phyloP scores from a whole-genome alignment of 1,140 invertebrate species.

The Lysiphlebus fabarum region DNA sequence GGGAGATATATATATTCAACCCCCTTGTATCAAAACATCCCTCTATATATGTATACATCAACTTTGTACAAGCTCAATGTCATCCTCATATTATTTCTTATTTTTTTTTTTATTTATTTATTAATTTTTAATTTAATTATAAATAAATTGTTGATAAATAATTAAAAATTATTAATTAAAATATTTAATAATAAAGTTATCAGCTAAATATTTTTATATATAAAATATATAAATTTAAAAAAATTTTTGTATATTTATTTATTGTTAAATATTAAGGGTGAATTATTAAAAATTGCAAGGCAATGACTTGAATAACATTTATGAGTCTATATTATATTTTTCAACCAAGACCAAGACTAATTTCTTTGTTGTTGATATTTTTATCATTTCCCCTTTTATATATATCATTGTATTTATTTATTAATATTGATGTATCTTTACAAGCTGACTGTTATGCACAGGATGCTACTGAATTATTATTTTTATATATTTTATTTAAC shows the following conservation, averaged over 20 bases:
- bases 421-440: not conserved
- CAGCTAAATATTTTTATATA: too few relatives aligned
- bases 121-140: not conserved
- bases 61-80: too few relatives aligned
- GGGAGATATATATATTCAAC: conserved; percentile 23
- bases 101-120: not conserved
- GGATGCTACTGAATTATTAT: conserved; percentile 41
- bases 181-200: too few relatives aligned
- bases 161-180: too few relatives aligned
- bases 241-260: too few relatives aligned
- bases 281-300: not conserved
- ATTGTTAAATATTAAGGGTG: not conserved
- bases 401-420: not conserved
- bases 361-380: conserved; percentile 21
- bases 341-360: conserved; percentile 25
- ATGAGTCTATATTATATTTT: not conserved
- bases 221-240: too few relatives aligned
- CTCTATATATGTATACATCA: not conserved
- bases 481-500: too few relatives aligned
- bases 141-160: too few relatives aligned
- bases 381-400: too few relatives aligned
- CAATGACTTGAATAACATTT: too few relatives aligned
- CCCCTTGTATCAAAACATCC: conserved; percentile 11
- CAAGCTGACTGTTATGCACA: conserved; percentile 18
- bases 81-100: not conserved